Evolutionary conservation across 2,113 vertebrate species (phyloP), one percentile per base, ranked within the genome.

Genomic region (Pollachius pollachius): DNA sequence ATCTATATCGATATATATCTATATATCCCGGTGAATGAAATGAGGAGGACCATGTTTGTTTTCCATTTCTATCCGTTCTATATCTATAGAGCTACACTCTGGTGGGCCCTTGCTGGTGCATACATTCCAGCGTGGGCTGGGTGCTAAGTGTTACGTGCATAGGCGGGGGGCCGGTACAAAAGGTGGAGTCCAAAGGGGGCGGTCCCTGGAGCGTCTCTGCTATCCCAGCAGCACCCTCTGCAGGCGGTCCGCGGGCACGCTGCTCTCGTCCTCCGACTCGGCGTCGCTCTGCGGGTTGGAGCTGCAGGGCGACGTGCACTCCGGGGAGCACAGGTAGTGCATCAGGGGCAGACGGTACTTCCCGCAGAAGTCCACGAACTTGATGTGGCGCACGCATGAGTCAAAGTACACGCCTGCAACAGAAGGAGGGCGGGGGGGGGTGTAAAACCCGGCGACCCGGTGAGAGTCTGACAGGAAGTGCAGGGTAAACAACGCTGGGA

Each of bases 311-410:
- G 95, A 96, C 16, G 95, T 96, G 86, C 96, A 98, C 84, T 92
- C 96, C 2, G 97, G 97, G 19, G 97, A 99, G 89, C 97, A 99
- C 90, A 99, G 89, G 90, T 99, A 99, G 91, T 99, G 97, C 97
- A 99, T 99, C 84, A 99, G 92, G 0, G 97, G 97, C 37, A 99
- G 93, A 4, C 97, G 95, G 17, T 99, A 99, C 89, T 99, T 99
- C 61, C 97, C 97, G 34, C 97, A 99, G 90, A 99, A 99, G 92
- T 99, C 97, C 81, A 99, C 97, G 3, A 99, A 99, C 85, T 98
- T 99, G 89, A 99, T 99, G 48, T 99, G 97, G 62, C 97, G 93
- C 84, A 99, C 96, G 2, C 97, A 98, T 54, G 96, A 97, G 88
- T 99, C 97, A 27, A 99, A 99, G 90, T 99, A 99, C 70, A 99